Percentiles rank a stretch among this genome's conserved stretches.
phyloP scores from a whole-genome alignment of 1,140 invertebrate species.

The Aradophagus sp. region DNA sequence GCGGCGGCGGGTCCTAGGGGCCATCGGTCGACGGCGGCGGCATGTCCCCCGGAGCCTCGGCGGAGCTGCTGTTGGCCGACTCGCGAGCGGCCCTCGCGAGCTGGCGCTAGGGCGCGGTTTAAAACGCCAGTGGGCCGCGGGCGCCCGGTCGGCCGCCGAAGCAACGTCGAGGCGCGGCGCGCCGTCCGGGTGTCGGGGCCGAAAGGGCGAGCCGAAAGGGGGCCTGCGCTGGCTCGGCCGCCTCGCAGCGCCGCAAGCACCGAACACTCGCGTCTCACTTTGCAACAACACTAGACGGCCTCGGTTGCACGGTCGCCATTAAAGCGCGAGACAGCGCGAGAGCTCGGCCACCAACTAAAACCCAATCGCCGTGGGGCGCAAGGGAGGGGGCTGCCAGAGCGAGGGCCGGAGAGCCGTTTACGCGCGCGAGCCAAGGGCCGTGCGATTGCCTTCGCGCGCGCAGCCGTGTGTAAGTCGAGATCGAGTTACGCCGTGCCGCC shows the following conservation, averaged over 20 bases:
- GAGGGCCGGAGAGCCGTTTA: conserved; percentile 9
- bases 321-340: conserved; percentile 64
- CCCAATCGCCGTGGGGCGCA: too few species aligned
- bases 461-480: background rate
- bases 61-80: conserved; percentile 3
- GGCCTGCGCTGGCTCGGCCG: background rate
- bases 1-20: conserved; percentile 16
- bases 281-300: conserved; percentile 67
- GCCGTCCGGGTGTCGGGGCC: conserved; percentile 4
- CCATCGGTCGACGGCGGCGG: conserved; percentile 23
- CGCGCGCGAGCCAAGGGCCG: background rate
- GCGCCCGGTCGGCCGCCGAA: background rate
- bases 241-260: conserved; percentile 32
- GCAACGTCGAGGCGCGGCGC: conserved; percentile 8
- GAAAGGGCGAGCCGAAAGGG: conserved; percentile 1
- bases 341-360: too few species aligned
- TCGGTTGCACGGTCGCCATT: conserved; percentile 69
- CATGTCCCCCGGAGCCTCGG: too few species aligned
- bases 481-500: background rate
- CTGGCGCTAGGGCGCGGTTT: conserved; percentile 35
- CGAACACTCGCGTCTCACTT: conserved; percentile 61
- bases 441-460: background rate
- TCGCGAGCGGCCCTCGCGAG: conserved; percentile 18
- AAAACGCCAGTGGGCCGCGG: too few species aligned
- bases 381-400: too few species aligned